Base-by-base conservation (phyloP, 2,113 vertebrate species). In the Microtus ochrogaster region DNA sequence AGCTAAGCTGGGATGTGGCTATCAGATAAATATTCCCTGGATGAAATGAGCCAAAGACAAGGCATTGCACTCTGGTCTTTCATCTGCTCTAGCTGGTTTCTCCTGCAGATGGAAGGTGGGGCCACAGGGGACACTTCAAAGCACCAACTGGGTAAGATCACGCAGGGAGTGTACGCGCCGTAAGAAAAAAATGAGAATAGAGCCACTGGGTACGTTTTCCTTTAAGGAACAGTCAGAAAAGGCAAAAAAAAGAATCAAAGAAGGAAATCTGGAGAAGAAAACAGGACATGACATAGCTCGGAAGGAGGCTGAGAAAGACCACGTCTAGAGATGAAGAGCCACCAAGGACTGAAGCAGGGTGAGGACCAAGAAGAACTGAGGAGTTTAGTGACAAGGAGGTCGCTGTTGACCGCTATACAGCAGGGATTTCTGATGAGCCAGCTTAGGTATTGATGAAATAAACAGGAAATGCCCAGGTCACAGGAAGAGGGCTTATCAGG, bases 371-470 rank as follows among this genome's bases (percentile, higher is more conserved):
- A 61, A 90, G 63, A 8, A 24, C 3, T 66, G 9, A 39, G 0
- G 1, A 8, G 14, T 0, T 4, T 0, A 8, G 30, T 6, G 13
- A 12, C 83, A 30, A 16, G 17, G 30, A 77, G 33, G 97, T 9
- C 0, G 0, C n/a, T 19, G 83, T 47, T 10, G 16, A 58, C 14
- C 5, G 5, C 41, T 5, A 4, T 7, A 26, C 0, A 3, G 41
- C 26, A 63, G 33, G 33, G 70, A 28, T 1, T 1, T 66, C 19
- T 36, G 26, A 22, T 21, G 83, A 47, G 12, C 61, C 77, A 39
- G 0, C 9, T 16, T 4, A 2, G 7, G 39, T 0, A 8, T 47
- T 0, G 77, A 83, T 63, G 39, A 72, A 66, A 52, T 4, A 0
- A 36, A 41, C 65, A 5, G 33, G 33, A 3, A 70, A 66, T 24